Base-by-base conservation (phyloP, 2,888 invertebrate genomes). In the Xestoiulus laeticollis region DNA sequence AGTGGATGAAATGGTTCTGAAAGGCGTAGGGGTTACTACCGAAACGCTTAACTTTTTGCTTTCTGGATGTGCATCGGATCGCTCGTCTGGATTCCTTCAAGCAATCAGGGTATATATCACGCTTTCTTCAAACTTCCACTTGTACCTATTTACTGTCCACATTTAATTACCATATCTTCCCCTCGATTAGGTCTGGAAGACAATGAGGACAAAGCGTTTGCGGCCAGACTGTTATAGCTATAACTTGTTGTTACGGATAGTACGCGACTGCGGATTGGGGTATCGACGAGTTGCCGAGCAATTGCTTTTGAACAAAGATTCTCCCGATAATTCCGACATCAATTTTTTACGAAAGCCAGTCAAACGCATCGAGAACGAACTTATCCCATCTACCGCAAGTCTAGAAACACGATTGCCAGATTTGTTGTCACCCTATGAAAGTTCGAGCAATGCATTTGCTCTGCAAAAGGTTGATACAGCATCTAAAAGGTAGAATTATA, bases 21-120 rank as follows among this genome's bases (percentile, higher is more conserved):
- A 90, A 16, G 89, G 90, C 14, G 86, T 90, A 59, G 59, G 88
- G 22, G 92, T 96, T 32, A 94, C 94, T 90, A 93, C 93, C 0
- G 94, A 95, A 85, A 96, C 96, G 1, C 95, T 96, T 89, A 96
- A 95, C 91, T 96, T 96, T 91, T 92, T 98, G 30, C 92, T 99
- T 5, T 96, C 96, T 92, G 96, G 96, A 5, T 97, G 97, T 91
- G 95, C 97, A 87, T 93, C 95, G 30, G 95, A 98, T 91, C 94
- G 94, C 91, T 93, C 95, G 87, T 94, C 94, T 90, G 98, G 99
- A 0, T 95, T 98, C 90, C 93, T 95, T 89, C 95, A 96, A 93
- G 95, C 96, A 30, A 92, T 98, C 2, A 91, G 95, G 88, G 95
- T 94, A 90, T 89, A 88, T 87, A 83, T 43, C 16, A n/a, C 1